These are phyloP conservation scores for Romanogobio albipinnatus DNA, from an alignment of 2,113 vertebrate genomes.

Conservation along the genomic window DNA sequence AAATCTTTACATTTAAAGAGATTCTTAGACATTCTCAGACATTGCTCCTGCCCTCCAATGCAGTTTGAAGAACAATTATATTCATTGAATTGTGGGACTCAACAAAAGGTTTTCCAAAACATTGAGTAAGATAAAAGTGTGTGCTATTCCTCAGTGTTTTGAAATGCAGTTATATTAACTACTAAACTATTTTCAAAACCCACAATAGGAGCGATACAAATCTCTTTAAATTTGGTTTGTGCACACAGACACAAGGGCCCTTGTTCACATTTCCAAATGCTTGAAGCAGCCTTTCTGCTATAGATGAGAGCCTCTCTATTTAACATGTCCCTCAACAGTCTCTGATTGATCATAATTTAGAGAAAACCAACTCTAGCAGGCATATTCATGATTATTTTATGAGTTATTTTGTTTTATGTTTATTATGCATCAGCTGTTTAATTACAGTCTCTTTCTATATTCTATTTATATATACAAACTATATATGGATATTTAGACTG, in stretches of 20 bases:
- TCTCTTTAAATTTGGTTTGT: neutral
- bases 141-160: neutral
- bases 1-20: neutral
- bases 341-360: constrained; percentile 3
- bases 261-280: constrained; percentile 12
- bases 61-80: neutral
- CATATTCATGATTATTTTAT: neutral
- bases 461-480: neutral
- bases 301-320: neutral
- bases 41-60: neutral
- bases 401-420: neutral
- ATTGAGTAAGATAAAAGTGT: neutral
- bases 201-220: neutral
- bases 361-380: constrained; percentile 6
- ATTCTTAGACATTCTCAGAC: neutral
- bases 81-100: neutral
- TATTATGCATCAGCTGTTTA: constrained; percentile 9
- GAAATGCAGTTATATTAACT: neutral
- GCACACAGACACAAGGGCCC: neutral
- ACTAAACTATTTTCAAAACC: neutral
- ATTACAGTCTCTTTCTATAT: neutral
- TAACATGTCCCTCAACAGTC: neutral
- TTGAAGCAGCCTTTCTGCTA: neutral
- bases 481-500: neutral
- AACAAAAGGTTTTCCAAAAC: neutral